phyloP scores from a whole-genome alignment of 2,797 vertebrate genomes.

The Coregonus sp. region DNA sequence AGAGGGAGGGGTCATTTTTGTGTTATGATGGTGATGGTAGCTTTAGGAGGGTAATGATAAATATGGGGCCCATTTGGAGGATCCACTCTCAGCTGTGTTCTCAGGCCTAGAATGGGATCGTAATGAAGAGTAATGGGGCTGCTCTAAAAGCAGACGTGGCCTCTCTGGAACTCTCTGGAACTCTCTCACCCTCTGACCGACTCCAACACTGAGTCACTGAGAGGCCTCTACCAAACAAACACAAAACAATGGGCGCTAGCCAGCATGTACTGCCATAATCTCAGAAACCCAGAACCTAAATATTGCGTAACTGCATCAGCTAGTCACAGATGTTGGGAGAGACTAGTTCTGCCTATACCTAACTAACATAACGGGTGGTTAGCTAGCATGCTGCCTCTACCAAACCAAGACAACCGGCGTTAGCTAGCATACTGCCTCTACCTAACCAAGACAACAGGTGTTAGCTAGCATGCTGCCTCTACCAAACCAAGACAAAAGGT shows the following conservation, averaged over 20 bases:
- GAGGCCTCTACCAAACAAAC: background rate
- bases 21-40: constrained; percentile 45
- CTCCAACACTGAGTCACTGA: background rate
- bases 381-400: no score
- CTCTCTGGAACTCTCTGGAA: no score
- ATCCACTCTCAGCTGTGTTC: constrained; percentile 49
- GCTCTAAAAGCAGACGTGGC: constrained; percentile 49
- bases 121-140: constrained; percentile 72
- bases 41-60: constrained; percentile 52
- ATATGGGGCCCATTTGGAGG: constrained; percentile 32
- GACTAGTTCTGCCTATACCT: background rate
- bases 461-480: no score
- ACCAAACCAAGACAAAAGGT: no score
- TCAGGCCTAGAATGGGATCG: constrained; percentile 55
- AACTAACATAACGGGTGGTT: background rate
- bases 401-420: no score
- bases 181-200: no score
- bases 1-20: constrained; percentile 61
- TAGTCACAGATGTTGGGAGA: background rate
- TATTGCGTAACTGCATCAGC: background rate
- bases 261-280: background rate
- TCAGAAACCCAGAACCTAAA: no score
- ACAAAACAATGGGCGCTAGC: background rate
- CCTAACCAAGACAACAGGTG: background rate
- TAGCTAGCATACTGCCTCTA: no score